phyloP scores from a whole-genome alignment of 1,140 invertebrate genomes.

The Homalodisca vitripennis region DNA sequence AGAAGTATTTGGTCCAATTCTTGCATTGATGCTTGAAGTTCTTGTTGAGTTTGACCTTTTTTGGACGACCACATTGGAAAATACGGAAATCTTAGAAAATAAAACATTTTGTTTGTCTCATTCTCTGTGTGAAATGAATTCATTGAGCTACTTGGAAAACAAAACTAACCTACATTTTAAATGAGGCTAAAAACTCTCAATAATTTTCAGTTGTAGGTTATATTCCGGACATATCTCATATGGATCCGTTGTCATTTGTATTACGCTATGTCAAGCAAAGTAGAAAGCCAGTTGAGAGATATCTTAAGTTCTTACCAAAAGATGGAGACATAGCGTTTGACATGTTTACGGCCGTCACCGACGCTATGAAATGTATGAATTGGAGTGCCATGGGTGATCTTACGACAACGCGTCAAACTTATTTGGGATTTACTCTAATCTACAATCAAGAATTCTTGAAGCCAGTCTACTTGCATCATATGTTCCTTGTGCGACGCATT shows the following conservation, averaged over 20 bases:
- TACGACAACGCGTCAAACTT: slow-evolving; percentile 44
- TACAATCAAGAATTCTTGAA: slow-evolving; percentile 44
- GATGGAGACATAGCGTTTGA: slow-evolving; percentile 22
- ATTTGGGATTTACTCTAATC: slow-evolving; percentile 40
- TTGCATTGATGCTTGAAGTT: slow-evolving; percentile 37
- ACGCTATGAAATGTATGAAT: slow-evolving; percentile 15
- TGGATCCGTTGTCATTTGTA: slow-evolving; percentile 31
- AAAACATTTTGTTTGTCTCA: slow-evolving; percentile 28
- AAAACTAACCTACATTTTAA: slow-evolving; percentile 32
- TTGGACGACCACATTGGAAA: slow-evolving; percentile 36
- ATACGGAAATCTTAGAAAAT: slow-evolving; percentile 34
- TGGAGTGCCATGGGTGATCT: slow-evolving; percentile 40
- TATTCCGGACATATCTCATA: slow-evolving; percentile 39
- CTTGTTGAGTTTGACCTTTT: slow-evolving; percentile 38
- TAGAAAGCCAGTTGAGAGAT: slow-evolving; percentile 26
- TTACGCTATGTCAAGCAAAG: slow-evolving; percentile 33
- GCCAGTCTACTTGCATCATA: slow-evolving; percentile 41
- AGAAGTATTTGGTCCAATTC: slow-evolving; percentile 35
- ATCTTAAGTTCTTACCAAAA: slow-evolving; percentile 23
- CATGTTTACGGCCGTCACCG: slow-evolving; percentile 10
- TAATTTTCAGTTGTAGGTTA: slow-evolving; percentile 34
- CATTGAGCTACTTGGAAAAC: slow-evolving; percentile 36
- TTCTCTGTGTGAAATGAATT: slow-evolving; percentile 36
- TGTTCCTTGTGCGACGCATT: slow-evolving; percentile 45
- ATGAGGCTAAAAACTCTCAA: background rate